Evolutionary conservation across 1,140 invertebrate genomes (phyloP), one percentile per base, ranked within the genome.

Genomic region (Lycorma delicatula): DNA sequence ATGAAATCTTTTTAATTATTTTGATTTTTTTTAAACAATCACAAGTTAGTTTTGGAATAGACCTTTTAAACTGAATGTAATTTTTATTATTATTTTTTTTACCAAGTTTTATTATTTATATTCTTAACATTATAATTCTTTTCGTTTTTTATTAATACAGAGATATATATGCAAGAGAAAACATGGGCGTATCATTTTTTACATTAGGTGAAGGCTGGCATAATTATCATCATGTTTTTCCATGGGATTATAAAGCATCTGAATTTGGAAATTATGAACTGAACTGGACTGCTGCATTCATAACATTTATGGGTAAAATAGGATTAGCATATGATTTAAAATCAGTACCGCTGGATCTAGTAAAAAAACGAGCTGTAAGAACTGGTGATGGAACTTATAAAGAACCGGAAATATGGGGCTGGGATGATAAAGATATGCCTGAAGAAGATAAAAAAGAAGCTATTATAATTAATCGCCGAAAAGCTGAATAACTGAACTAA

Each of bases 201-300:
- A 74, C 76, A 36, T 69, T 75, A 25, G 72, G 72, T 2, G 79
- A 80, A 71, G 83, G 82, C 12, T 84, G 83, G 72, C 85, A 87
- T 70, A 87, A 87, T 71, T 89, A 83, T 72, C 86, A 89, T 67
- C 86, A 89, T 71, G 80, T 80, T 1, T 89, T 88, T 73, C 86
- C 86, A 1, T 82, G 81, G 73, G 86, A 89, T 71, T 85, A 85
- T 68, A 74, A 78, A 59, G 77, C 81, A 3, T 79, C 81, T 44
- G 86, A 89, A 65, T 69, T 77, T 46, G 77, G 81, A n/a, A 60
- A 75, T 13, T 79, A 78, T 72, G 67, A 69, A 29, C 55, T 74
- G n/a, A 80, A 79, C 54, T 16, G 69, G 1, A 74, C 74, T 0
- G 77, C 76, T 1, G 63, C 59, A 4, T 68, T 77, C 7, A 73